Evolutionary conservation across 2,797 vertebrate species (phyloP).

Genomic region (Tadarida brasiliensis): DNA sequence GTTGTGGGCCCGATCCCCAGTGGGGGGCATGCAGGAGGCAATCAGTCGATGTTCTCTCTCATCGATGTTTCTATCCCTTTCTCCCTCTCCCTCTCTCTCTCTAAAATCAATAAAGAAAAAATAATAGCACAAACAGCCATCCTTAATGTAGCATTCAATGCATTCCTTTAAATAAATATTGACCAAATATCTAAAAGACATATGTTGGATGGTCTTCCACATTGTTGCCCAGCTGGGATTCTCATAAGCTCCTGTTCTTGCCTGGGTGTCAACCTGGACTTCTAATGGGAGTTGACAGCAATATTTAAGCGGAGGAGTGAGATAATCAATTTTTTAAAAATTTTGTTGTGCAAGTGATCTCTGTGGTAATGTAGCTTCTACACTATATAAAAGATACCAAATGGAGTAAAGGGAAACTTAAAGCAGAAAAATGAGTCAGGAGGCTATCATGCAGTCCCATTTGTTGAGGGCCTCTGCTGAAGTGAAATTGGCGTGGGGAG

Average conservation of each 20-base stretch:
- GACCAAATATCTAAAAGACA: background rate
- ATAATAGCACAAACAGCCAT: background rate
- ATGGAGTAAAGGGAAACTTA: background rate
- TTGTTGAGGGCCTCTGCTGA: background rate
- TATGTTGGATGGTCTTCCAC: background rate
- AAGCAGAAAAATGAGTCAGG: slow-evolving; percentile 26
- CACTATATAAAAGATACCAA: background rate
- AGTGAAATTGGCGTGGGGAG: background rate
- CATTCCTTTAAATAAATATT: slow-evolving; percentile 46
- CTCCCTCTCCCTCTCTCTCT: too few relatives aligned
- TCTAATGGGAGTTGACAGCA: background rate
- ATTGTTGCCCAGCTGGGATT: background rate
- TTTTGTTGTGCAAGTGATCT: slow-evolving; percentile 20
- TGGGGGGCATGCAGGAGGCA: too few relatives aligned
- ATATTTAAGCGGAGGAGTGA: slow-evolving; percentile 7
- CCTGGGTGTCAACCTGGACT: background rate
- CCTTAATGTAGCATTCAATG: background rate
- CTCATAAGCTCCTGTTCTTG: background rate
- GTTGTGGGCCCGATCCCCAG: too few relatives aligned
- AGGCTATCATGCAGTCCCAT: background rate
- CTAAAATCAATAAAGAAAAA: background rate
- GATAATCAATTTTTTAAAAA: slow-evolving; percentile 42
- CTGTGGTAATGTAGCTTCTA: background rate
- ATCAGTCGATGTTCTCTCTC: too few relatives aligned
- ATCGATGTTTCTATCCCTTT: too few relatives aligned